Percentiles rank a stretch among this genome's conserved stretches.
Evolutionary conservation across 2,113 vertebrate genomes (phyloP).

Genomic region (Mirounga angustirostris): DNA sequence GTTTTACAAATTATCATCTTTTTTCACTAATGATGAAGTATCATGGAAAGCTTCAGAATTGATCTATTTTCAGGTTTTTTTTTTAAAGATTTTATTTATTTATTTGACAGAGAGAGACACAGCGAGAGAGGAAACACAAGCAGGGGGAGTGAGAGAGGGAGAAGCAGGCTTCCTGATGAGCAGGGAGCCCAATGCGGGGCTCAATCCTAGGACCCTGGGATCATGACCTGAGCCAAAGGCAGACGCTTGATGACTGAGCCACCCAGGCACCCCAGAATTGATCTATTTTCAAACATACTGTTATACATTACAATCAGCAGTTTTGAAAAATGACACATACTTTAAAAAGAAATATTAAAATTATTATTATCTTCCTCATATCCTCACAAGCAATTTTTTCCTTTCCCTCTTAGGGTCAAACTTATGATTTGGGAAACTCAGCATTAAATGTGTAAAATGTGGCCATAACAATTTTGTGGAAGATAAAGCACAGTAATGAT

Average conservation of each 20-base stretch:
- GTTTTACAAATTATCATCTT: background rate
- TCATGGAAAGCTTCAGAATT: constrained; percentile 45
- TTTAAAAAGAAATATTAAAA: constrained; percentile 53
- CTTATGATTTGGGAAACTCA: constrained; percentile 66
- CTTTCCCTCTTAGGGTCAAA: constrained; percentile 9
- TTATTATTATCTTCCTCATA: constrained; percentile 8
- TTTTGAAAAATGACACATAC: constrained; percentile 50
- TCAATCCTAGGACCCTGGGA: too few species aligned
- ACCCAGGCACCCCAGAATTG: background rate
- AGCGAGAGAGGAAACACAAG: too few species aligned
- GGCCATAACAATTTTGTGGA: constrained; percentile 39
- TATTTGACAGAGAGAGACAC: too few species aligned
- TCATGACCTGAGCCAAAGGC: too few species aligned
- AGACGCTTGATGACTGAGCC: too few species aligned
- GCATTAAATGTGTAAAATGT: constrained; percentile 3
- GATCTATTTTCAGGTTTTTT: background rate
- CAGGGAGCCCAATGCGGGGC: too few species aligned
- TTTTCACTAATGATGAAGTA: background rate
- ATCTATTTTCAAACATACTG: constrained; percentile 20
- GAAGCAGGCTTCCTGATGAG: too few species aligned
- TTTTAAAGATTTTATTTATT: too few species aligned
- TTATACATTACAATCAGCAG: background rate
- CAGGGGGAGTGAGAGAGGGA: too few species aligned
- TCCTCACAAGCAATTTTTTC: constrained; percentile 10
- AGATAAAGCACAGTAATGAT: background rate